Base-by-base conservation (phyloP, 2,888 invertebrate species). In the Latheticus oryzae region DNA sequence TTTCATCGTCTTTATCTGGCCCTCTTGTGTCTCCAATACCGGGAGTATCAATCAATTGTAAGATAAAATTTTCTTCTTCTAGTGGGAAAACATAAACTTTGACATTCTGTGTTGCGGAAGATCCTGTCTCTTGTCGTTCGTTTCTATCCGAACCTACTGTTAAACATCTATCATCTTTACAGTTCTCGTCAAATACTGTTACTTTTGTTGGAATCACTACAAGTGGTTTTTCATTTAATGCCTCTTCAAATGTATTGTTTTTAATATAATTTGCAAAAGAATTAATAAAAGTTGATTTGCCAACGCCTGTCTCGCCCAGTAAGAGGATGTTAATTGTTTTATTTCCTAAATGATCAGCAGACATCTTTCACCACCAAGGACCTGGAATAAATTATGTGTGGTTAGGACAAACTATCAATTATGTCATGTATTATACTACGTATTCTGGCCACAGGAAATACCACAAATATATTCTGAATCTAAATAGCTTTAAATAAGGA, bases 21-120 rank as follows among this genome's bases (percentile, higher is more conserved):
- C 47, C 33, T 11, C 70, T 61, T 1, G 70, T 72, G 37, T 72
- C 73, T 1, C 69, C 70, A 57, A 75, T 70, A n/a, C 76, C 75
- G 3, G 76, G 76, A 1, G 76, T 73, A 53, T 76, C 76, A 13
- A 75, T 76, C 12, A 77, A 40, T 3, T 75, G 68, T 16, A 77
- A 59, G 52, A 63, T 65, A 24, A 57, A 26, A 30, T 63, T 40
- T 0, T 61, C 65, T 35, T 53, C 48, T 48, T 64, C 53, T 17
- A 68, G 60, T 0, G 60, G 57, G 40, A 70, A 69, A 5, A 65
- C 61, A 40, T 68, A 69, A 2, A 67, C 61, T 42, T 65, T 65
- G 0, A 70, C 67, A 17, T 58, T 59, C 33, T 68, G 68, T 1
- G 68, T 70, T 1, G 63, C 67, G 1, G 67, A 67, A 16, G 38